Conservation (phyloP, 1,140 invertebrate genomes). For the Cryptotermes secundus region DNA sequence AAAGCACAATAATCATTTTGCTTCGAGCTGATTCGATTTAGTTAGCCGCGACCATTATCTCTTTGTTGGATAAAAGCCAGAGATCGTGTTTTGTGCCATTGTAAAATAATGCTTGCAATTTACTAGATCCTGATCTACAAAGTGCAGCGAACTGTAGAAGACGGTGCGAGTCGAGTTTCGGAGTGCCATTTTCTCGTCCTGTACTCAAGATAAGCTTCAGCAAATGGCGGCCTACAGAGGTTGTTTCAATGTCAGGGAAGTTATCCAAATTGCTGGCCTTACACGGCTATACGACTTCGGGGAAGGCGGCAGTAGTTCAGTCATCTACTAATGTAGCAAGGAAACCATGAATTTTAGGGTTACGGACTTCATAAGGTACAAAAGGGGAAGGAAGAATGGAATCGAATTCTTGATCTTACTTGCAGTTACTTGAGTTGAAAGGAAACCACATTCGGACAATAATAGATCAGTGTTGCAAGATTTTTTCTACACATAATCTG, state of each 20-base stretch:
- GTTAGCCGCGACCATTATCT: not conserved
- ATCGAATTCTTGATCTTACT: not conserved
- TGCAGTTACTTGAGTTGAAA: not conserved
- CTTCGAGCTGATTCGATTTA: not conserved
- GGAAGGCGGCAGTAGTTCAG: not conserved
- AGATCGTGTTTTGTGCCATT: not conserved
- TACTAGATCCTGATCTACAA: not conserved
- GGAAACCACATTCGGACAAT: not conserved
- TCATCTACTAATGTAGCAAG: not conserved
- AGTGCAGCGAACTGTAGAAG: not conserved
- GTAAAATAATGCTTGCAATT: not conserved
- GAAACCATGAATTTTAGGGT: not conserved
- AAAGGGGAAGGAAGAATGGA: not conserved
- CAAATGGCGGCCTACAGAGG: not conserved
- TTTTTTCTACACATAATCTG: not conserved
- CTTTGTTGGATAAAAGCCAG: not conserved
- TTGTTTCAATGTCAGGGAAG: not conserved
- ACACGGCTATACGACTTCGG: not conserved
- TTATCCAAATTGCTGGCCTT: conserved; percentile 11
- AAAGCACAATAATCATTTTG: not conserved
- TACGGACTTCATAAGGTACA: not conserved
- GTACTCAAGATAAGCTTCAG: not conserved
- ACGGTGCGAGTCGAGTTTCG: not conserved
- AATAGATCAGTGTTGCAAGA: not conserved
- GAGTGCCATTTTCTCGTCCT: not conserved